A percentile compares a stretch with the other conserved stretches of the same genome.
Evolutionary conservation across 2,888 invertebrate genomes (phyloP).

Genomic region (Stratiomys singularior): DNA sequence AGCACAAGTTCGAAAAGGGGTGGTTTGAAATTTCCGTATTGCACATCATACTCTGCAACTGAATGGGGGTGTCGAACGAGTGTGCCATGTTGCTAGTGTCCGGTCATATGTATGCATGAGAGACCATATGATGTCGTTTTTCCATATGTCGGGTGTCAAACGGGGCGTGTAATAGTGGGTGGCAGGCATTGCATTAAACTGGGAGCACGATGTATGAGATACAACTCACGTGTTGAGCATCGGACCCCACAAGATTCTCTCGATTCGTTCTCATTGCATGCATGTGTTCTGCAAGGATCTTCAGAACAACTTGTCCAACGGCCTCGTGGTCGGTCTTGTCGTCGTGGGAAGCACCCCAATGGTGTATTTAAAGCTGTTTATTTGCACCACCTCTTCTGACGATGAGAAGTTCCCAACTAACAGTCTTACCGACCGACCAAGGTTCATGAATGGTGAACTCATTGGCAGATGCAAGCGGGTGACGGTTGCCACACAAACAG

Average conservation of each 20-base stretch:
- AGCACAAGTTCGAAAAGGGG: constrained; percentile 43
- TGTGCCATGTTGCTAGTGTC: constrained; percentile 7
- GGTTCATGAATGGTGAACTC: constrained; percentile 19
- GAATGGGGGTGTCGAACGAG: not conserved
- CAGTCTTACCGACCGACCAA: constrained; percentile 13
- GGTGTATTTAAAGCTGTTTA: constrained; percentile 49
- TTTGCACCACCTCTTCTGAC: constrained; percentile 37
- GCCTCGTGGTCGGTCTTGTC: constrained; percentile 27
- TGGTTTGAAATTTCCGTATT: constrained; percentile 30
- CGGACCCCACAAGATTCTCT: constrained; percentile 44
- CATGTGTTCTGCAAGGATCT: constrained; percentile 47
- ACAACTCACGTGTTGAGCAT: constrained; percentile 51
- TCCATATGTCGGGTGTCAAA: constrained; percentile 42
- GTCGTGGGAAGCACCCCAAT: constrained; percentile 46
- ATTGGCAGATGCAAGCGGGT: not conserved
- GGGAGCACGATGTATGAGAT: constrained; percentile 5
- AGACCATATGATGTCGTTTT: constrained; percentile 16
- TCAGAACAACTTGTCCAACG: not conserved
- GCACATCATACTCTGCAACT: not conserved
- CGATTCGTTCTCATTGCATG: constrained; percentile 45
- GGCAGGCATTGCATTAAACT: constrained; percentile 22
- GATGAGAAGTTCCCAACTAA: not conserved
- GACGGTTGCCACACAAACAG: not conserved
- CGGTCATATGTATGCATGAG: not conserved
- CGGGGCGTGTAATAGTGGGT: constrained; percentile 20